These are phyloP conservation scores for Oppia nitens DNA, from an alignment of 1,140 invertebrate genomes.

Conservation along the genomic window DNA sequence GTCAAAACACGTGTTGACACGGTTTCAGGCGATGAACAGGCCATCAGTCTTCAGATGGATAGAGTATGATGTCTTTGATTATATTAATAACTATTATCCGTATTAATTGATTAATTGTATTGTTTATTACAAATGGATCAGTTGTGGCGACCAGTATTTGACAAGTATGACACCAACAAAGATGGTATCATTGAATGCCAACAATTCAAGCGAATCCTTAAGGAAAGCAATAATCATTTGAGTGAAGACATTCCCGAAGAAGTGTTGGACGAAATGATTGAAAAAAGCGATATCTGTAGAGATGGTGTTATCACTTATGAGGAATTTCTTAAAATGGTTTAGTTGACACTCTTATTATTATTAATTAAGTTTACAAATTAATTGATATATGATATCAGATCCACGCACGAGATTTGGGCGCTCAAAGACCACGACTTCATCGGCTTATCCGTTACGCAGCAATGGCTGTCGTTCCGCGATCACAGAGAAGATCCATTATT, in stretches of 20 bases:
- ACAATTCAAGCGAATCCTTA: conserved; percentile 47
- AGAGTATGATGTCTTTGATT: neutral
- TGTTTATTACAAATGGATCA: too few relatives aligned
- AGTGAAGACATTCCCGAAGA: conserved; percentile 50
- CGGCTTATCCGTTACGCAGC: conserved; percentile 22
- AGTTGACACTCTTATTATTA: neutral
- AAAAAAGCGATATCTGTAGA: conserved; percentile 47
- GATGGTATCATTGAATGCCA: conserved; percentile 51
- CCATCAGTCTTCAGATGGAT: conserved; percentile 7
- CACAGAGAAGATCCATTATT: conserved; percentile 31
- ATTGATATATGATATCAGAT: conserved; percentile 1
- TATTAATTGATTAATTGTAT: neutral
- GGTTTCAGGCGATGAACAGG: neutral
- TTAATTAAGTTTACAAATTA: conserved; percentile 6
- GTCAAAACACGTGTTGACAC: neutral
- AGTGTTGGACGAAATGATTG: conserved; percentile 49
- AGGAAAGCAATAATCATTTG: conserved; percentile 35
- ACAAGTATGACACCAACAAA: conserved; percentile 48
- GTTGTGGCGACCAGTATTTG: conserved; percentile 17
- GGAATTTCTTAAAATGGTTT: conserved; percentile 63
- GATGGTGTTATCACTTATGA: conserved; percentile 52
- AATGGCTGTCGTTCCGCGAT: conserved; percentile 37
- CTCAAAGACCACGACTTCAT: conserved; percentile 16
- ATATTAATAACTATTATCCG: neutral
- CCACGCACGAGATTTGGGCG: conserved; percentile 9